These are phyloP conservation scores for Xanthia icteritia DNA, from an alignment of 2,888 invertebrate genomes.

Conservation along the genomic window DNA sequence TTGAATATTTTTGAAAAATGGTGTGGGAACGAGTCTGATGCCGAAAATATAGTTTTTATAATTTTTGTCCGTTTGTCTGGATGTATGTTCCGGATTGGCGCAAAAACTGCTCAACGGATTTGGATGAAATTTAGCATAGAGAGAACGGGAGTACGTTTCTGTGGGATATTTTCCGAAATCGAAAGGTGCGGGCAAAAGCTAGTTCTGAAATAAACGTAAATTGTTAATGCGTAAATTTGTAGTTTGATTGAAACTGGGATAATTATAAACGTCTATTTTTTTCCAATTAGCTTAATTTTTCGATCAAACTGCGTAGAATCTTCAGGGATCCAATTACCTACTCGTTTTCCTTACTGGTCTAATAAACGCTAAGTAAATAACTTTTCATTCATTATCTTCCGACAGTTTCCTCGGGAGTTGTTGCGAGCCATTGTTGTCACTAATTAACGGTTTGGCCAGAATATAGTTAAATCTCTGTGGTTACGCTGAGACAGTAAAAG, in stretches of 20 bases:
- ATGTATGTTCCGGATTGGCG: neutral
- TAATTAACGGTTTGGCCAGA: slow-evolving; percentile 24
- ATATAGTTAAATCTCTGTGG: neutral
- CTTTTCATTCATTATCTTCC: slow-evolving; percentile 6
- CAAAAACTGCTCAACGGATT: neutral
- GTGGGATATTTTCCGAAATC: neutral
- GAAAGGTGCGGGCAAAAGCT: neutral
- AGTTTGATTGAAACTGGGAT: neutral
- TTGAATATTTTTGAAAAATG: neutral
- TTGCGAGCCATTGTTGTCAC: slow-evolving; percentile 33
- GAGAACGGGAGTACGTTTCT: no score
- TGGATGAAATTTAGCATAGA: neutral
- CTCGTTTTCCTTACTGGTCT: neutral
- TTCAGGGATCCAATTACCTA: no score
- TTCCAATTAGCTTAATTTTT: neutral
- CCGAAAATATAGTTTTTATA: neutral
- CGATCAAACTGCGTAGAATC: neutral
- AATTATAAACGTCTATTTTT: no score
- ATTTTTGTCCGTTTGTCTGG: neutral
- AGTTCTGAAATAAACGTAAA: neutral
- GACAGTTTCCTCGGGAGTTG: slow-evolving; percentile 4
- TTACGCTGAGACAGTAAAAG: neutral
- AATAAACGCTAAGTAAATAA: slow-evolving; percentile 28
- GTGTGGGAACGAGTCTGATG: neutral
- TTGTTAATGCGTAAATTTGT: neutral